These are phyloP conservation scores for Hypocryptadius cinnamomeus DNA, from an alignment of 2,113 vertebrate species.

Conservation along the genomic window DNA sequence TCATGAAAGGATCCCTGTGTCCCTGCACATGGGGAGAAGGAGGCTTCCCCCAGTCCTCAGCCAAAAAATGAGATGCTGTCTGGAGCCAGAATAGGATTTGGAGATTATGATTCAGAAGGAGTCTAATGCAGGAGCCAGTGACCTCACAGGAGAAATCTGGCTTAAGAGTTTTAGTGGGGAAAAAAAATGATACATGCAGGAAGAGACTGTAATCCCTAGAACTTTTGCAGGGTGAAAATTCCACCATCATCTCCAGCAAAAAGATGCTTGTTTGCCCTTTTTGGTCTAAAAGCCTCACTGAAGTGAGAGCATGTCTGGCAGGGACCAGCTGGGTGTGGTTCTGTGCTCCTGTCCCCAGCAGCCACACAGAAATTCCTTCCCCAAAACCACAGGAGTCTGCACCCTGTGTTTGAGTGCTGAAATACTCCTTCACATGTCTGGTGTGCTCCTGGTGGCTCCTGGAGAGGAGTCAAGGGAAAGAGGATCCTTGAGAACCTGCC, in stretches of 20 bases:
- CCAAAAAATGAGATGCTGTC: neutral
- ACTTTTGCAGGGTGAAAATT: neutral
- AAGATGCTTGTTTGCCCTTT: neutral
- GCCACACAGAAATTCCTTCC: neutral
- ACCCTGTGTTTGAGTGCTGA: neutral
- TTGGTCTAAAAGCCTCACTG: neutral
- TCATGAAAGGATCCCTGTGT: neutral
- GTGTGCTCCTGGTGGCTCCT: neutral
- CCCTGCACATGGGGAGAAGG: neutral
- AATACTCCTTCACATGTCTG: neutral
- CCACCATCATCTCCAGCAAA: neutral
- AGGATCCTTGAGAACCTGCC: neutral
- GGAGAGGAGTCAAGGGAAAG: neutral
- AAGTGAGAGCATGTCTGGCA: fast-evolving
- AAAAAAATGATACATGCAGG: neutral
- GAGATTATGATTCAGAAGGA: neutral
- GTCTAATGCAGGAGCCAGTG: neutral
- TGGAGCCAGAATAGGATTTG: neutral
- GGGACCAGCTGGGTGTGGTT: fast-evolving
- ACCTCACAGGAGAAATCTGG: neutral
- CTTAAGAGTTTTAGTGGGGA: neutral
- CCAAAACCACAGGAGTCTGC: neutral
- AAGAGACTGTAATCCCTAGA: neutral
- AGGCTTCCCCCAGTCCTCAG: neutral
- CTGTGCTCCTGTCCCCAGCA: fast-evolving